phyloP scores from a whole-genome alignment of 2,888 invertebrate genomes.

The Strigamia transsilvanica region DNA sequence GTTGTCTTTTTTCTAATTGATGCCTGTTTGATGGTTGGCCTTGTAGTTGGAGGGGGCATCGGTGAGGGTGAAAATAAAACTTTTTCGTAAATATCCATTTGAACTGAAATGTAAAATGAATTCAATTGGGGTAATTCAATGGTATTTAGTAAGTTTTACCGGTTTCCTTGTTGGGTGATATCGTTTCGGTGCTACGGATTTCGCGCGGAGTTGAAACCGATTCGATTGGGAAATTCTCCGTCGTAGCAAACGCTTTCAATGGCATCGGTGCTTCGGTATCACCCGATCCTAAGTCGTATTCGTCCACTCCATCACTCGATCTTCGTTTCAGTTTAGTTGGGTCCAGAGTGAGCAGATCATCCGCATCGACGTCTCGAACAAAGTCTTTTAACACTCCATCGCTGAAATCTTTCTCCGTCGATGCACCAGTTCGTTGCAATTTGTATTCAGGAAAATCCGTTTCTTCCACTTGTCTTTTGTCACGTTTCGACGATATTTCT shows the following conservation, averaged over 20 bases:
- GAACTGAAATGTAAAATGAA: neutral
- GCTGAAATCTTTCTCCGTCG: neutral
- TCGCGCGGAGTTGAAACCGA: neutral
- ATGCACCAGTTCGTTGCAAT: neutral
- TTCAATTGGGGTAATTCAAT: neutral
- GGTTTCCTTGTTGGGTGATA: neutral
- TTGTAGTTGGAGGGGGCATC: neutral
- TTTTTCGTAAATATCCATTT: neutral
- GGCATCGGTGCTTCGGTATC: neutral
- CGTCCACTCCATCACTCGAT: neutral
- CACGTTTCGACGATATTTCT: neutral
- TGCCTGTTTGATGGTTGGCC: neutral
- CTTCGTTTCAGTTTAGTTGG: neutral
- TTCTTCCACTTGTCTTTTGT: neutral
- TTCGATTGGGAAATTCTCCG: neutral
- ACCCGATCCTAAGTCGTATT: constrained; percentile 13
- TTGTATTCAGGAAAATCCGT: neutral
- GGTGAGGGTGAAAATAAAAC: neutral
- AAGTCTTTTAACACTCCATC: neutral
- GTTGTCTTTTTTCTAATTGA: neutral
- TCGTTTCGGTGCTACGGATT: neutral
- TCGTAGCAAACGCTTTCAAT: neutral
- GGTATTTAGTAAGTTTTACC: neutral
- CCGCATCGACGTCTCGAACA: neutral
- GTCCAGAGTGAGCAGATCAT: neutral